Evolutionary conservation across 2,113 vertebrate genomes (phyloP).

Genomic region (Procavia capensis): DNA sequence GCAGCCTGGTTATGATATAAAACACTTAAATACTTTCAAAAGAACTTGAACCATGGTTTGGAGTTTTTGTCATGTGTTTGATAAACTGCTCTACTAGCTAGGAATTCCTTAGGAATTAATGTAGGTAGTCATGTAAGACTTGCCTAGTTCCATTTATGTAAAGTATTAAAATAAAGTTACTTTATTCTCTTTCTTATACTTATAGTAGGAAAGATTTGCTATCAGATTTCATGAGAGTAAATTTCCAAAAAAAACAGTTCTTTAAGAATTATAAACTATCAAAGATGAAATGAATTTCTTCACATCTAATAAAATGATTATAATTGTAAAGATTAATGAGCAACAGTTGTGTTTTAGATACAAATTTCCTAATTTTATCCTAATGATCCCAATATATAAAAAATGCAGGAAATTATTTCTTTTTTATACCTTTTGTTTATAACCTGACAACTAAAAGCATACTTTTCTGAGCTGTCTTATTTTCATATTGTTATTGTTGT

Average conservation of each 20-base stretch:
- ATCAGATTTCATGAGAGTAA: neutral
- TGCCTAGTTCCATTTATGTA: slow-evolving; percentile 34
- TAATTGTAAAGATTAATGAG: neutral
- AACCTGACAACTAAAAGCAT: neutral
- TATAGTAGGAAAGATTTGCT: neutral
- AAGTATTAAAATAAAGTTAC: neutral
- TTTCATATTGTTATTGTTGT: neutral
- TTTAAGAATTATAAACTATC: neutral
- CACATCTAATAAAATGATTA: neutral
- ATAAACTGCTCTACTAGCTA: neutral
- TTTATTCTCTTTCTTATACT: neutral
- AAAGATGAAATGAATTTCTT: neutral
- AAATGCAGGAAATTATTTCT: neutral
- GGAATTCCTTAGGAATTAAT: neutral
- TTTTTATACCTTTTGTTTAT: neutral
- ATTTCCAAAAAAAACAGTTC: neutral
- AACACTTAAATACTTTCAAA: neutral
- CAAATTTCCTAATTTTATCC: neutral
- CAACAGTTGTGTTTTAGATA: neutral
- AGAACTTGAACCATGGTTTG: neutral
- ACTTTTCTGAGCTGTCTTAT: neutral
- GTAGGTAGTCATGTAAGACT: neutral
- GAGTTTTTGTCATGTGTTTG: neutral
- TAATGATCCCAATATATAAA: neutral
- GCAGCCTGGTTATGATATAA: neutral